These are phyloP conservation scores for Stichodactyla helianthus DNA, from an alignment of 64 coral and sea anemone species.

Conservation along the genomic window DNA sequence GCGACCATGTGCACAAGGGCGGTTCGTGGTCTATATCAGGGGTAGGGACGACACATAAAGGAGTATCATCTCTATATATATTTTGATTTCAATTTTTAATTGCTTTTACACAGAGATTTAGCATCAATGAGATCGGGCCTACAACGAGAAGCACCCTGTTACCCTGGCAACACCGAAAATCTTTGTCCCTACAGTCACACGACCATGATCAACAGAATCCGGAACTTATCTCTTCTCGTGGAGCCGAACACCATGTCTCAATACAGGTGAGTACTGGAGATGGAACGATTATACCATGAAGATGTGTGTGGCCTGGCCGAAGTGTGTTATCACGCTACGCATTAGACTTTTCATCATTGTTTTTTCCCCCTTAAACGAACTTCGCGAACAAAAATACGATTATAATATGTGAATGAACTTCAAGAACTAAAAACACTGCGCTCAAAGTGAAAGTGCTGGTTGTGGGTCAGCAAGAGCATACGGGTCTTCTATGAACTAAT, in stretches of 20 bases:
- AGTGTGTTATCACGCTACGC: too few species aligned
- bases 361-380: too few species aligned
- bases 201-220: constrained; percentile 36
- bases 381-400: too few species aligned
- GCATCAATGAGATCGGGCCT: constrained; percentile 62
- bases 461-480: too few species aligned
- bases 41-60: not conserved
- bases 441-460: too few species aligned
- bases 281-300: too few species aligned
- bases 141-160: constrained; percentile 74
- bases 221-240: constrained; percentile 17
- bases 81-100: not conserved
- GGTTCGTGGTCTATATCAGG: not conserved
- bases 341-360: too few species aligned
- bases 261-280: constrained; percentile 30
- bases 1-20: too few species aligned
- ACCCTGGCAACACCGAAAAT: constrained; percentile 28
- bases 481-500: too few species aligned
- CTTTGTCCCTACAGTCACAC: constrained; percentile 31
- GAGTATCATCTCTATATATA: not conserved
- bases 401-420: too few species aligned
- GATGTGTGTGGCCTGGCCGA: too few species aligned
- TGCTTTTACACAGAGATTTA: constrained; percentile 34
- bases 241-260: constrained; percentile 17
- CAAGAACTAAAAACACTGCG: too few species aligned